Base-by-base conservation (phyloP, 1,140 invertebrate genomes). In the Calliopsis andreniformis region DNA sequence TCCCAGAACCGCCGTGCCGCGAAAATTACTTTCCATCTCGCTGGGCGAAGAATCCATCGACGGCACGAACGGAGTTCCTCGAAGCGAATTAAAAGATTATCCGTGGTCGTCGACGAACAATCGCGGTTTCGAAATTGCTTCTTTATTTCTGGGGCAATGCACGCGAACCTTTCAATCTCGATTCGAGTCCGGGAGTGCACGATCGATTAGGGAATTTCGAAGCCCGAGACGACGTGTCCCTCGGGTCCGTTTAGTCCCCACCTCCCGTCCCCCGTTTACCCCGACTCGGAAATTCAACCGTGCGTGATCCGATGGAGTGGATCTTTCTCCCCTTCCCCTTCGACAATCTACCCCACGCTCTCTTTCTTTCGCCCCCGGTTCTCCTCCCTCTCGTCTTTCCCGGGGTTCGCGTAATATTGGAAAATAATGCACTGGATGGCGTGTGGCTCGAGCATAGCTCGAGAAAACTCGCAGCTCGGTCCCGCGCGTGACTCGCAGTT, bases 201-300 rank as follows among this genome's bases (percentile, higher is more conserved):
- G 81, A 87, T 87, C 85, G 86, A 87, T 87, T 87, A 86, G 81
- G 85, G 79, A 85, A 86, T 86, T 87, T 86, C 79, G 80, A 75
- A 73, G 79, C 69, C 75, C 79, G 79, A 80, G 84, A 87, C 77
- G 81, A 82, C 63, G 75, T 81, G 72, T 87, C 86, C 85, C 85
- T 76, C 66, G 84, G 85, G 86, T 82, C 82, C 83, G 81, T 79
- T 87, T 87, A 87, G 77, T 73, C 82, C 72, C 83, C 49, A 23
- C 68, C 76, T 53, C 56, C 63, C 69, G 39, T 32, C 62, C 76
- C 77, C 66, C 25, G 35, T 70, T 70, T 82, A 78, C 80, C 82
- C 80, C 82, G 53, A 84, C 80, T 86, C 71, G 80, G 84, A 87
- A 86, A 87, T 86, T 85, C 84, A 86, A 79, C 78, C 86, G 84